Evolutionary conservation across 2,888 invertebrate genomes (phyloP).

Genomic region (Merodon equestris): DNA sequence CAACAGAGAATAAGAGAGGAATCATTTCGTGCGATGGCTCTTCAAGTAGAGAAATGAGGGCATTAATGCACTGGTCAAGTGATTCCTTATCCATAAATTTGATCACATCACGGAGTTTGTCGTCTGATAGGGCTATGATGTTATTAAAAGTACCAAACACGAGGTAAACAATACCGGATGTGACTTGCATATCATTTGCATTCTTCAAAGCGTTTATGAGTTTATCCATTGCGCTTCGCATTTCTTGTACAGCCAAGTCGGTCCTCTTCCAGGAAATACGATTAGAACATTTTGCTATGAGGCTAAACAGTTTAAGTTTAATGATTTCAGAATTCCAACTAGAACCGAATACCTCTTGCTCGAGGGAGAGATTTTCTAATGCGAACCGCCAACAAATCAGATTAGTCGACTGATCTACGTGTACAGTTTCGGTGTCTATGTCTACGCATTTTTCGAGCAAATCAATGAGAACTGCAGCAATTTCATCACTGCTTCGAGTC

Average conservation of each 20-base stretch:
- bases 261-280: slow-evolving; percentile 74
- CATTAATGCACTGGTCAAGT: slow-evolving; percentile 73
- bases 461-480: slow-evolving; percentile 75
- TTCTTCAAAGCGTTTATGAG: slow-evolving; percentile 69
- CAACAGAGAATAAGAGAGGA: slow-evolving; percentile 70
- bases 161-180: slow-evolving; percentile 74
- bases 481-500: slow-evolving; percentile 75
- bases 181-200: slow-evolving; percentile 64
- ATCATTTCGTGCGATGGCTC: slow-evolving; percentile 27
- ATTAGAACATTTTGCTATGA: slow-evolving; percentile 75
- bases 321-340: slow-evolving; percentile 73
- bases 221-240: slow-evolving; percentile 72
- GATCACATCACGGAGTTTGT: slow-evolving; percentile 55
- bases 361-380: slow-evolving; percentile 73
- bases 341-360: slow-evolving; percentile 68
- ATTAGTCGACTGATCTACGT: slow-evolving; percentile 73
- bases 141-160: slow-evolving; percentile 76
- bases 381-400: slow-evolving; percentile 75
- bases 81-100: slow-evolving; percentile 73
- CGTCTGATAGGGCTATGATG: slow-evolving; percentile 69
- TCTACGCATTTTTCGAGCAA: slow-evolving; percentile 74
- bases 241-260: slow-evolving; percentile 72
- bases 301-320: slow-evolving; percentile 74
- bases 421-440: slow-evolving; percentile 72
- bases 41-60: slow-evolving; percentile 70